Evolutionary conservation across 2,888 invertebrate species (phyloP), one percentile per base, ranked within the genome.

Genomic region (Melipona bicolor): DNA sequence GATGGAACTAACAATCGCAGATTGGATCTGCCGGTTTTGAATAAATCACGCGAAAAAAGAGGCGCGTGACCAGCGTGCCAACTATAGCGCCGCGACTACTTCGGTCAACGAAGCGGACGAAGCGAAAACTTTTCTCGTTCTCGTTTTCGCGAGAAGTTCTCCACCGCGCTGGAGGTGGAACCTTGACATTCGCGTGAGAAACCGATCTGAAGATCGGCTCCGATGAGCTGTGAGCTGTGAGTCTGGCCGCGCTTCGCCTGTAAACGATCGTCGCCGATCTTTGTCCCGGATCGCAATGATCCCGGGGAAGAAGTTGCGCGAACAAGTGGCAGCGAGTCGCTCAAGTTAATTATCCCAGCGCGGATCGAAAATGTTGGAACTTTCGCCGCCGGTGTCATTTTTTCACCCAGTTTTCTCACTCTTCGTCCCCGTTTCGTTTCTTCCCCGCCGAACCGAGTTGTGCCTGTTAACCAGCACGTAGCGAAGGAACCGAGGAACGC

Each of bases 121-220:
- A 21, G n/a, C 19, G 27, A 13, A 24, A 70, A 43, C 62, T 52
- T 43, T 59, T 54, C 27, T 27, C 4, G 36, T 36, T 36, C 36
- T 36, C 36, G 36, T 50, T 61, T 9, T 36, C 54, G 52, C 65
- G 59, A 27, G 9, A 80, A 70, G 21, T 67, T 68, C 15, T 3
- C 24, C n/a, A n/a, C n/a, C 13, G 21, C n/a, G n/a, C 6, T 19
- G 43, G 65, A 70, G 79, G 84, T 65, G 69, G 79, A 84, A 81
- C 90, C 89, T 91, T 89, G 90, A 89, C 85, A 87, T 88, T 90
- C 74, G 73, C 56, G 67, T 81, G 71, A 81, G 77, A 79, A 84
- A 84, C 59, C 62, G 69, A 68, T 74, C 59, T 21, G 61, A 81
- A 81, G 69, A 61, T 71, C 67, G 49, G 32, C 49, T 71, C 56